phyloP scores from a whole-genome alignment of 2,113 vertebrate genomes.

The Spilogale gracilis region DNA sequence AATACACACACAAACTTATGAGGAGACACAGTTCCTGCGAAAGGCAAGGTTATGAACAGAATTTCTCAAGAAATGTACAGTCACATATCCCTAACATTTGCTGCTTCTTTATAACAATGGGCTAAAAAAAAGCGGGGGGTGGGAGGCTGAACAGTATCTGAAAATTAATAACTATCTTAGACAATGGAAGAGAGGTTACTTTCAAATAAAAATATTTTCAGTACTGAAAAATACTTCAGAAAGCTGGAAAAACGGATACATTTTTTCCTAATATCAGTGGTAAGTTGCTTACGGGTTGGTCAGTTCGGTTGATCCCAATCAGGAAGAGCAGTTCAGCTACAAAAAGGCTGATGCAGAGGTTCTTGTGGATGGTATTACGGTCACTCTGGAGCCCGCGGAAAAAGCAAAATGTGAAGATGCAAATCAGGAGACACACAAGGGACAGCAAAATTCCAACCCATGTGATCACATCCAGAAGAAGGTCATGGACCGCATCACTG shows the following conservation, averaged over 20 bases:
- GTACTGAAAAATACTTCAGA: no score
- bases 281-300: constrained; percentile 94
- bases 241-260: neutral
- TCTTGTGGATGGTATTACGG: constrained; percentile 99
- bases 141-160: neutral
- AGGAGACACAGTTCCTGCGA: neutral
- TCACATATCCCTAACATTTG: neutral
- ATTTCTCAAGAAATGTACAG: neutral
- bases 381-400: constrained; percentile 99
- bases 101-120: neutral
- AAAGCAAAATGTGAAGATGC: constrained; percentile 99
- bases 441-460: constrained; percentile 99
- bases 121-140: neutral
- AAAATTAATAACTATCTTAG: neutral
- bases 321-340: constrained; percentile 98
- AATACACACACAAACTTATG: neutral
- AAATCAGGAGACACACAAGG: constrained; percentile 98
- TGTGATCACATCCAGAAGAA: constrained; percentile 97
- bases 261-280: neutral
- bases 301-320: constrained; percentile 97
- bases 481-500: constrained; percentile 94
- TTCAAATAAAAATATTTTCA: neutral
- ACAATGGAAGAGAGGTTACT: neutral
- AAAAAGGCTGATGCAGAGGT: constrained; percentile 97
- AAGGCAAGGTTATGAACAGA: neutral